Evolutionary conservation across 2,113 vertebrate genomes (phyloP).

Genomic region (Kryptolebias marmoratus): DNA sequence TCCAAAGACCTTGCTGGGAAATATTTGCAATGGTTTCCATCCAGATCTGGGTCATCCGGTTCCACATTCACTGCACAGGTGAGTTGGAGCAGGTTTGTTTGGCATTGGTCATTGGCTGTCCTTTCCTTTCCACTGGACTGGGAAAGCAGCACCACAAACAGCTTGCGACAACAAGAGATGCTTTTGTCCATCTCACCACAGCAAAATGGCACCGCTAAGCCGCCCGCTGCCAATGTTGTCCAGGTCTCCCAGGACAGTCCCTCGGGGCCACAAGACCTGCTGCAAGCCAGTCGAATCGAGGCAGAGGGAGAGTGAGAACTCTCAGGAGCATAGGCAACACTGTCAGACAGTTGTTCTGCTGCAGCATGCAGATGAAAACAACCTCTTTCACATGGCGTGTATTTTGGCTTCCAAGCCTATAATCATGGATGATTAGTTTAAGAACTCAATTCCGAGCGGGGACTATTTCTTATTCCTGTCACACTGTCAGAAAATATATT

Average conservation of each 20-base stretch:
- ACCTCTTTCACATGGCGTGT: conserved; percentile 73
- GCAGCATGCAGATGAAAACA: conserved; percentile 71
- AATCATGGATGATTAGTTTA: conserved; percentile 75
- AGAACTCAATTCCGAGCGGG: conserved; percentile 69
- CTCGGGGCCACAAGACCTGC: conserved; percentile 50
- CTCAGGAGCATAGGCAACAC: conserved; percentile 69
- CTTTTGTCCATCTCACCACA: conserved; percentile 71
- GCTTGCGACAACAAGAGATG: conserved; percentile 76
- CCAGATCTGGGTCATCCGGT: conserved; percentile 77
- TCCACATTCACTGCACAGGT: conserved; percentile 78
- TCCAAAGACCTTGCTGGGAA: conserved; percentile 76
- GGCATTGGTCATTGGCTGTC: conserved; percentile 71
- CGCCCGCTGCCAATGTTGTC: conserved; percentile 61
- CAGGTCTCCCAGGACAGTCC: conserved; percentile 68
- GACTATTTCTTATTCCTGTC: conserved; percentile 72
- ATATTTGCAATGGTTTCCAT: conserved; percentile 82
- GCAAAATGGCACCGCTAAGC: conserved; percentile 68
- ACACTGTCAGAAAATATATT: conserved; percentile 70
- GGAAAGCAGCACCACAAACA: conserved; percentile 72
- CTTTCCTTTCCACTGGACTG: conserved; percentile 77
- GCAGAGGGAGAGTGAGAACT: conserved; percentile 60
- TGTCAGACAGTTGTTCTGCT: conserved; percentile 56
- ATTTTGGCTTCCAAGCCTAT: conserved; percentile 72
- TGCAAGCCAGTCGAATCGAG: conserved; percentile 39
- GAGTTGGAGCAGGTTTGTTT: conserved; percentile 79